A percentile compares a stretch with the other conserved stretches of the same genome.
phyloP scores from a whole-genome alignment of 2,888 invertebrate genomes.

The Hipparchia semele region DNA sequence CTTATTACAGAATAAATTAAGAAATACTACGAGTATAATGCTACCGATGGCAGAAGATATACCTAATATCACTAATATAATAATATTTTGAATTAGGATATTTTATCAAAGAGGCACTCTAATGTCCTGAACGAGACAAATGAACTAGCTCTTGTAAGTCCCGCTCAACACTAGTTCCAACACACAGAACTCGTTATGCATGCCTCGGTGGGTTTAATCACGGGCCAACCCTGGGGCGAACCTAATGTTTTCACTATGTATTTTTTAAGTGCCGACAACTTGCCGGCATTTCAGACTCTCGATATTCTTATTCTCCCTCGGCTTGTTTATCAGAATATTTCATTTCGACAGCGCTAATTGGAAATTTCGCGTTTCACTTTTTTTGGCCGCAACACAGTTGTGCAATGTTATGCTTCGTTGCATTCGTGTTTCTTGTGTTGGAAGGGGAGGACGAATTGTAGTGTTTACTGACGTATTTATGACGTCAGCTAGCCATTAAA shows the following conservation, averaged over 20 bases:
- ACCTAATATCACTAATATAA: no score
- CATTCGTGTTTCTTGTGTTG: constrained; percentile 27
- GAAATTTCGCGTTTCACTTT: constrained; percentile 43
- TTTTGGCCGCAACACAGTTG: constrained; percentile 33
- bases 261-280: constrained; percentile 72
- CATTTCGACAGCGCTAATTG: constrained; percentile 51
- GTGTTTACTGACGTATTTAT: background rate
- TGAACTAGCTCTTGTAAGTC: background rate
- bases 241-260: constrained; percentile 79
- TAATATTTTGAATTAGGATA: background rate
- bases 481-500: background rate
- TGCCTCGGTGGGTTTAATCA: constrained; percentile 81
- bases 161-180: constrained; percentile 53
- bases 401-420: constrained; percentile 28
- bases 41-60: no score
- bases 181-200: constrained; percentile 78
- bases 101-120: background rate
- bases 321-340: constrained; percentile 47
- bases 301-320: constrained; percentile 42
- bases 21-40: no score
- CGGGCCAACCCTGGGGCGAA: constrained; percentile 66
- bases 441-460: background rate
- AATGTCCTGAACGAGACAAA: background rate
- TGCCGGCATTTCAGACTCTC: constrained; percentile 52
- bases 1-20: no score